Conservation (phyloP, 2,113 vertebrate genomes). For the Neogobius melanostomus region DNA sequence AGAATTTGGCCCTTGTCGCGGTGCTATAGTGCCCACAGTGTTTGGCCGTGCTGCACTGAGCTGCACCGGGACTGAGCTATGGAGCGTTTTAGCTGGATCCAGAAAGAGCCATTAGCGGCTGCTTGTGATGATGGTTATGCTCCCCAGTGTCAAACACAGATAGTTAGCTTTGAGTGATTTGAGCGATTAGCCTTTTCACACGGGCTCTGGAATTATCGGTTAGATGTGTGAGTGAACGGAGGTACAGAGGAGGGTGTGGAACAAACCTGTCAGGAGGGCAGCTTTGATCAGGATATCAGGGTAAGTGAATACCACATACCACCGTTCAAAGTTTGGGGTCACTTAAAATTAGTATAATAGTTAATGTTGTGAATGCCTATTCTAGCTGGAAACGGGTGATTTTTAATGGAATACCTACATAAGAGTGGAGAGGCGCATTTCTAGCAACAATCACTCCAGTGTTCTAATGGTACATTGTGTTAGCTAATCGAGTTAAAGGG, state of each 20-base stretch:
- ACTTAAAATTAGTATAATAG: no score
- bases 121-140: constrained; percentile 74
- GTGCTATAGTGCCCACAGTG: constrained; percentile 68
- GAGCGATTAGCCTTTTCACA: constrained; percentile 69
- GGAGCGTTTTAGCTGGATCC: constrained; percentile 69
- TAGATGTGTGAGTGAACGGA: constrained; percentile 47
- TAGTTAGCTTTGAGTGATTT: constrained; percentile 76
- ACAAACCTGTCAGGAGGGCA: constrained; percentile 12
- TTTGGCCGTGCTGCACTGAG: constrained; percentile 69
- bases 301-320: neutral
- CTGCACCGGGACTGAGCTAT: constrained; percentile 48
- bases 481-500: no score
- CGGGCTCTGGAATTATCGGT: constrained; percentile 58
- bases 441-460: no score
- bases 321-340: no score
- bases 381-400: no score
- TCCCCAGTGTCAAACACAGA: constrained; percentile 72
- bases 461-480: no score
- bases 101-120: constrained; percentile 74
- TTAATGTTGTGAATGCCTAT: no score
- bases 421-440: no score
- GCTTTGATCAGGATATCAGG: neutral
- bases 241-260: constrained; percentile 8
- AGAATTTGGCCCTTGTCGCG: constrained; percentile 71
- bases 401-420: no score